Conservation (phyloP, 2,797 vertebrate species). For the Lophura swinhoii region DNA sequence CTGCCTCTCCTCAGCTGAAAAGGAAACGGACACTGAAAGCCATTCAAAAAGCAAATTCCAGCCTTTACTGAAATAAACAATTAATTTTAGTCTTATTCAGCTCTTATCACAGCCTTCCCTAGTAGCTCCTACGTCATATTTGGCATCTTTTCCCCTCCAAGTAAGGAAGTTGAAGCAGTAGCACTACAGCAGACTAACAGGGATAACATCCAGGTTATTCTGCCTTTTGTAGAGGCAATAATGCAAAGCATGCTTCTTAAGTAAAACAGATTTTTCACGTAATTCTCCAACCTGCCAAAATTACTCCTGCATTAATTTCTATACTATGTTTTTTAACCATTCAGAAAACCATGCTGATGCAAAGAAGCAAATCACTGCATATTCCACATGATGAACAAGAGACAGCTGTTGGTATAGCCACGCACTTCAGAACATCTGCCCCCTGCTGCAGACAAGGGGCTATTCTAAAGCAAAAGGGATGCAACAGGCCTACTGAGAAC, state of each 20-base stretch:
- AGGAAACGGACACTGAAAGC: not conserved
- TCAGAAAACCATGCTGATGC: not conserved
- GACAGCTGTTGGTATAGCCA: not conserved
- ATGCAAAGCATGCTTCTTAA: not conserved
- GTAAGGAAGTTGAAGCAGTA: not conserved
- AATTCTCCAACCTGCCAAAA: not conserved
- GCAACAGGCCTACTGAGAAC: accelerated
- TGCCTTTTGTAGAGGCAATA: not conserved
- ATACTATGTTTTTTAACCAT: not conserved
- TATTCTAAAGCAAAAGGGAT: not conserved
- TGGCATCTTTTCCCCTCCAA: not conserved
- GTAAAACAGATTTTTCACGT: not conserved
- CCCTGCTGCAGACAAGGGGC: not conserved
- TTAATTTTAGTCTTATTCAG: slow-evolving; percentile 2
- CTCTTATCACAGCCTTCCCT: not conserved
- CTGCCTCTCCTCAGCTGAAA: not conserved
- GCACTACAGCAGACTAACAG: not conserved
- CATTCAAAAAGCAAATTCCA: not conserved
- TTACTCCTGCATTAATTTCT: not conserved
- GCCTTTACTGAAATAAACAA: not conserved
- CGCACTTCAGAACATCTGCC: not conserved
- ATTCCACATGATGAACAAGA: accelerated
- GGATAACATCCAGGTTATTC: not conserved
- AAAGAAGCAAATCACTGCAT: not conserved
- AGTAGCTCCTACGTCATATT: slow-evolving; percentile 5